A percentile compares a stretch with the other conserved stretches of the same genome.
Evolutionary conservation across 1,140 invertebrate genomes (phyloP).

Genomic region (Portunus trituberculatus): DNA sequence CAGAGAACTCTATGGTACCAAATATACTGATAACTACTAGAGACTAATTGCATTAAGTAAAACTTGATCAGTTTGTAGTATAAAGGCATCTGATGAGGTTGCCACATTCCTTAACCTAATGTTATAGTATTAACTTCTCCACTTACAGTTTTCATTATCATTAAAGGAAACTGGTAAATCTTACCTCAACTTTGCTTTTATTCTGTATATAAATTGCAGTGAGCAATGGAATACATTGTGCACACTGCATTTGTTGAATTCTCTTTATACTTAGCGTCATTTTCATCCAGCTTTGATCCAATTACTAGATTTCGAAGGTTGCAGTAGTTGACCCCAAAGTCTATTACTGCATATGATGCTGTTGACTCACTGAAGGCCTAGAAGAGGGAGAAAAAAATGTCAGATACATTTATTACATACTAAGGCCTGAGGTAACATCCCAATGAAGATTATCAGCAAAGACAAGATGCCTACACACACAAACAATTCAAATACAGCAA

Average conservation of each 20-base stretch:
- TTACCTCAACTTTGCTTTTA: neutral
- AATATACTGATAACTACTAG: too few relatives aligned
- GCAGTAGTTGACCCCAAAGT: conserved; percentile 83
- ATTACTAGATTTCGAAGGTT: conserved; percentile 82
- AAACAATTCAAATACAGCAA: too few relatives aligned
- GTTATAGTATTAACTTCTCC: too few relatives aligned
- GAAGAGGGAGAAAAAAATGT: conserved; percentile 43
- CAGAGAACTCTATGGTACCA: too few relatives aligned
- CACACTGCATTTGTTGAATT: conserved; percentile 80
- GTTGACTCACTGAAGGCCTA: conserved; percentile 81
- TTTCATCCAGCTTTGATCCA: conserved; percentile 80
- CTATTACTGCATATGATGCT: conserved; percentile 81
- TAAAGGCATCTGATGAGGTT: too few relatives aligned
- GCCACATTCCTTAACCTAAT: too few relatives aligned
- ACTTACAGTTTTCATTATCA: neutral
- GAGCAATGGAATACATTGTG: conserved; percentile 81
- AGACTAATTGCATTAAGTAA: too few relatives aligned
- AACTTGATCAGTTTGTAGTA: too few relatives aligned
- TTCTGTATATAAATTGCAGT: conserved; percentile 80
- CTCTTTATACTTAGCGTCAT: conserved; percentile 80
- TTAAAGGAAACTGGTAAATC: neutral
- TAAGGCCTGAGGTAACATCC: too few relatives aligned
- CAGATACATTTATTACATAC: neutral
- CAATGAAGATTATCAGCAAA: too few relatives aligned
- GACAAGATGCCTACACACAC: too few relatives aligned